Evolutionary conservation across 2,113 vertebrate species (phyloP).

Genomic region (Galbula dea): DNA sequence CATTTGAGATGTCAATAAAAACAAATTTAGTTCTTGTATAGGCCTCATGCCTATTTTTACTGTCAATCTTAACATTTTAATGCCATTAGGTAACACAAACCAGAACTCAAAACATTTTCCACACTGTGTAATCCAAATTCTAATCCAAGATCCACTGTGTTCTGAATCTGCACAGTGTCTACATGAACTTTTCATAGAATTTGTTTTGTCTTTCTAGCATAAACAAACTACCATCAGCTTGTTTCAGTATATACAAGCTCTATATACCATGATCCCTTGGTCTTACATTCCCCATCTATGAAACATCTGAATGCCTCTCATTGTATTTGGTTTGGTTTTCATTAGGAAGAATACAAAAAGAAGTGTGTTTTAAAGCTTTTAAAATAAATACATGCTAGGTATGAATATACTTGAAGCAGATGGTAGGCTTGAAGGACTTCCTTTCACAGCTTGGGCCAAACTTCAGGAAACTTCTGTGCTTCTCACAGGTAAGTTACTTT

Average conservation of each 20-base stretch:
- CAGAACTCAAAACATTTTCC: conserved; percentile 40
- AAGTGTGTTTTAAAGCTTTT: not conserved
- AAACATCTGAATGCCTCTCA: not conserved
- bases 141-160: not conserved
- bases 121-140: not conserved
- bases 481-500: not conserved
- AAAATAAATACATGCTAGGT: not conserved
- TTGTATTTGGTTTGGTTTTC: not conserved
- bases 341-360: not conserved
- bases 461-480: not conserved
- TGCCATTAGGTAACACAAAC: not conserved
- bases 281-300: not conserved
- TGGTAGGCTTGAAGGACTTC: not conserved
- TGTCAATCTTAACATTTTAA: not conserved
- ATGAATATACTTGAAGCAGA: not conserved
- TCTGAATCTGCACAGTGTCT: conserved; percentile 27
- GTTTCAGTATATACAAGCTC: not conserved
- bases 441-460: not conserved
- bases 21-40: not conserved
- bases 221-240: not conserved
- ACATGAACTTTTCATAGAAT: not conserved
- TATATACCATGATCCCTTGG: not conserved
- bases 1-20: not conserved
- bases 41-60: not conserved
- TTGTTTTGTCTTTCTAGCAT: not conserved